phyloP scores from a whole-genome alignment of 1,140 invertebrate genomes.

The Dendroctonus valens region DNA sequence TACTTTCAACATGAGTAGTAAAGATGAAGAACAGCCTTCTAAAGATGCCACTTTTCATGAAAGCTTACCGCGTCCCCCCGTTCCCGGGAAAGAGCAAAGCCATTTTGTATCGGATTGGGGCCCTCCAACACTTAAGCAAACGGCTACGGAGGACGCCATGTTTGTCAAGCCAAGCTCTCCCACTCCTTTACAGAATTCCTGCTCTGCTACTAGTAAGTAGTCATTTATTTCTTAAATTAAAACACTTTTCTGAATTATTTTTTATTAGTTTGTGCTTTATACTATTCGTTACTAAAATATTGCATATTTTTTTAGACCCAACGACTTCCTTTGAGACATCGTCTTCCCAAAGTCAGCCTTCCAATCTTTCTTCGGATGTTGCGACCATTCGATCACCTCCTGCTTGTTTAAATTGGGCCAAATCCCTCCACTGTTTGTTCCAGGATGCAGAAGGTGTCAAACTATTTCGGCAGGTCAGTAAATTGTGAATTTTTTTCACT shows the following conservation, averaged over 20 bases:
- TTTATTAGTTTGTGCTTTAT: background rate
- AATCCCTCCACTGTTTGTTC: conserved; percentile 75
- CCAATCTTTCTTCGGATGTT: conserved; percentile 1
- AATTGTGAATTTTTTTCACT: background rate
- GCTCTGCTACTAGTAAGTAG: conserved; percentile 29
- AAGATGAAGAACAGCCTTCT: conserved; percentile 39
- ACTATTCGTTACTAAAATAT: background rate
- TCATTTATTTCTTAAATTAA: conserved; percentile 4
- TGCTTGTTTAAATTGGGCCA: conserved; percentile 82
- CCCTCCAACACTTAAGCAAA: conserved; percentile 13
- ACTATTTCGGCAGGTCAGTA: conserved; percentile 63
- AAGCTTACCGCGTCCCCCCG: conserved; percentile 46
- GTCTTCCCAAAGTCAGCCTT: conserved; percentile 14
- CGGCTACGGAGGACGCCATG: conserved; percentile 31
- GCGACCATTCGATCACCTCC: conserved; percentile 54
- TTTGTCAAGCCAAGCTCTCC: conserved; percentile 40
- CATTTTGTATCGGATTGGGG: conserved; percentile 43
- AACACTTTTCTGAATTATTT: background rate
- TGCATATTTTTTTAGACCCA: conserved; percentile 9
- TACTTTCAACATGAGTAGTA: conserved; percentile 40
- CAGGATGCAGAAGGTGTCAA: conserved; percentile 83
- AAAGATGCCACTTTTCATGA: conserved; percentile 44
- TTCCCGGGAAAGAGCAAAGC: conserved; percentile 48
- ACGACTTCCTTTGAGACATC: conserved; percentile 13
- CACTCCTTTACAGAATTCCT: conserved; percentile 36